Conservation (phyloP, 30 jellyfish, hydroid and myxozoan genomes). For the Chrysaora quinquecirrha region DNA sequence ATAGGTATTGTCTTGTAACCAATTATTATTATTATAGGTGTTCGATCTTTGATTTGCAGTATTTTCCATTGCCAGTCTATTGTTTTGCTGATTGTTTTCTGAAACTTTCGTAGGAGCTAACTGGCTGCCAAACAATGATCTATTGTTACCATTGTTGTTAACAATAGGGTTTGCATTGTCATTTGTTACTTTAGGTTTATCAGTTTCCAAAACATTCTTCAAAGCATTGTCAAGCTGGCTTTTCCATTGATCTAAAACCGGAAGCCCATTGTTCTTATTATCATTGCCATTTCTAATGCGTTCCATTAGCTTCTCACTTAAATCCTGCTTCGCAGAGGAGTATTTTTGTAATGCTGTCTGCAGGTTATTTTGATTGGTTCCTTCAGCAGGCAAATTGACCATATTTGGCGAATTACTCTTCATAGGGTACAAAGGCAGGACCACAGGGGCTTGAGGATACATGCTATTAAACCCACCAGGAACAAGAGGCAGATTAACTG, state of each 20-base stretch:
- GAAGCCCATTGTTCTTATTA: neutral
- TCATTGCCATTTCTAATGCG: conserved; percentile 3
- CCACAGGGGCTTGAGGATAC: neutral
- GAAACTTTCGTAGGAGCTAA: no score
- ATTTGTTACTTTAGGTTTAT: no score
- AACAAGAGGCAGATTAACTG: neutral
- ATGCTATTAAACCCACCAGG: neutral
- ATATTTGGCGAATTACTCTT: conserved; percentile 10
- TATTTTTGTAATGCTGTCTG: conserved; percentile 21
- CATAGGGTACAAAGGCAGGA: neutral
- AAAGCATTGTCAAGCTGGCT: neutral
- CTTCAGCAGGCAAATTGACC: conserved; percentile 29
- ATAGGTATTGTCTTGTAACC: neutral
- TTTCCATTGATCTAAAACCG: neutral
- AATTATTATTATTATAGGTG: neutral
- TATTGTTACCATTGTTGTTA: no score
- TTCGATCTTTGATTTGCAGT: neutral
- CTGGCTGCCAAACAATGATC: no score
- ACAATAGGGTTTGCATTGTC: no score
- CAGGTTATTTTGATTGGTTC: conserved; percentile 11
- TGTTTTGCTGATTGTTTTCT: no score
- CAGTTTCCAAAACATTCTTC: neutral
- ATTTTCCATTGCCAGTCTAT: neutral
- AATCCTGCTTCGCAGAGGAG: neutral
- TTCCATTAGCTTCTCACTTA: neutral